Conservation (phyloP, 2,888 invertebrate genomes). For the Teleogryllus oceanicus region DNA sequence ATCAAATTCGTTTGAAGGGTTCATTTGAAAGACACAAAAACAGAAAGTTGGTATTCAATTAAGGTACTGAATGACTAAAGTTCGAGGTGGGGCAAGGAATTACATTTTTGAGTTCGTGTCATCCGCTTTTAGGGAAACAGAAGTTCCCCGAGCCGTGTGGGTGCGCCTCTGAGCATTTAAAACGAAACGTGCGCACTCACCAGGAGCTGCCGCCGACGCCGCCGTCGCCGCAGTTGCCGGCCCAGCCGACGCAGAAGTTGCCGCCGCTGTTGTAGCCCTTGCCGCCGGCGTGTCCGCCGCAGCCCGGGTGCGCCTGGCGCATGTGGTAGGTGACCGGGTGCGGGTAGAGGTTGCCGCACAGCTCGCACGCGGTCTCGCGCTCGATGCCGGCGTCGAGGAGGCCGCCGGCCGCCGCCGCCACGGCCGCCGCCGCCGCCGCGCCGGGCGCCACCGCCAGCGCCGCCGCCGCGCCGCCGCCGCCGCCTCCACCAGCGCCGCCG, state of each 20-base stretch:
- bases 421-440: constrained; percentile 26
- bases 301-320: constrained; percentile 85
- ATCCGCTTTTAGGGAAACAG: too few relatives aligned
- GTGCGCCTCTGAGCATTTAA: too few relatives aligned
- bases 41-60: too few relatives aligned
- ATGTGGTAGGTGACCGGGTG: constrained; percentile 89
- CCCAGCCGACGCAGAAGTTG: constrained; percentile 82
- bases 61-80: too few relatives aligned
- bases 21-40: too few relatives aligned
- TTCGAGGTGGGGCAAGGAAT: too few relatives aligned
- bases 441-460: constrained; percentile 39
- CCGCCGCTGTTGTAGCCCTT: constrained; percentile 90
- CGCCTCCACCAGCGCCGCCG: constrained; percentile 34
- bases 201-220: constrained; percentile 74
- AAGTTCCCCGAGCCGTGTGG: too few relatives aligned
- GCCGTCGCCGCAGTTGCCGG: constrained; percentile 83
- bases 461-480: constrained; percentile 42
- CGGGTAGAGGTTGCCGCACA: constrained; percentile 75
- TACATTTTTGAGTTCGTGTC: too few relatives aligned
- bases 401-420: constrained; percentile 49
- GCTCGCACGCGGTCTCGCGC: constrained; percentile 66
- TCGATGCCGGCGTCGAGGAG: constrained; percentile 35
- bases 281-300: constrained; percentile 78
- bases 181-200: constrained; percentile 43
- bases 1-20: too few relatives aligned